Conservation (phyloP, 2,888 invertebrate genomes). For the Tortricodes alternella region DNA sequence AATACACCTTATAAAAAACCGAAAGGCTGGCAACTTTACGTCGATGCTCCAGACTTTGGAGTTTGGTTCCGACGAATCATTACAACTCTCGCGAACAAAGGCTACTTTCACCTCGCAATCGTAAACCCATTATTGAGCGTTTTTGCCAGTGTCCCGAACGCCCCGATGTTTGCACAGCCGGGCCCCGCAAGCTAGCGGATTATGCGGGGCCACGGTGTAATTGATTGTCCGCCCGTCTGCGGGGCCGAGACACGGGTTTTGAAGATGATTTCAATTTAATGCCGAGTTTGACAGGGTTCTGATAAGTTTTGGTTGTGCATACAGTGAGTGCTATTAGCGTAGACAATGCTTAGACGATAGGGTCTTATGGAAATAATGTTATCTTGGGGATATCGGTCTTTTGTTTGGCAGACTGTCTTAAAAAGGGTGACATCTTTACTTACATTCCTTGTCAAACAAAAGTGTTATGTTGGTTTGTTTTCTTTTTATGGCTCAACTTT, state of each 20-base stretch:
- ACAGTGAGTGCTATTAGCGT: not conserved
- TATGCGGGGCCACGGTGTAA: conserved; percentile 25
- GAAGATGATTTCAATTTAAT: conserved; percentile 29
- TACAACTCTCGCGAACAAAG: too few relatives aligned
- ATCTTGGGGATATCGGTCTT: too few relatives aligned
- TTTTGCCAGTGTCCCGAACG: conserved; percentile 18
- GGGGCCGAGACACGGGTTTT: conserved; percentile 13
- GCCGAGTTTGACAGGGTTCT: conserved; percentile 14
- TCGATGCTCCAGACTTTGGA: too few relatives aligned
- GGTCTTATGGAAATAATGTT: not conserved
- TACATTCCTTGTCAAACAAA: too few relatives aligned
- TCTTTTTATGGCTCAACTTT: too few relatives aligned
- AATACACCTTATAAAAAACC: too few relatives aligned
- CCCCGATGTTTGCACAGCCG: conserved; percentile 3
- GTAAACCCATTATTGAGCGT: conserved; percentile 27
- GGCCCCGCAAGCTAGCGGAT: conserved; percentile 11
- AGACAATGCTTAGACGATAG: not conserved
- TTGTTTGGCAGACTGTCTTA: too few relatives aligned
- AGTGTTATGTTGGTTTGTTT: too few relatives aligned
- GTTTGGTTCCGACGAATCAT: too few relatives aligned
- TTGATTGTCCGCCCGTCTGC: conserved; percentile 19
- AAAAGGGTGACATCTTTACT: too few relatives aligned
- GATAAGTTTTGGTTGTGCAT: not conserved
- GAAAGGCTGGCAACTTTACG: too few relatives aligned
- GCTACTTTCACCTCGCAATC: conserved; percentile 13